phyloP scores from a whole-genome alignment of 2,888 invertebrate species.

The Bugulina stolonifera region DNA sequence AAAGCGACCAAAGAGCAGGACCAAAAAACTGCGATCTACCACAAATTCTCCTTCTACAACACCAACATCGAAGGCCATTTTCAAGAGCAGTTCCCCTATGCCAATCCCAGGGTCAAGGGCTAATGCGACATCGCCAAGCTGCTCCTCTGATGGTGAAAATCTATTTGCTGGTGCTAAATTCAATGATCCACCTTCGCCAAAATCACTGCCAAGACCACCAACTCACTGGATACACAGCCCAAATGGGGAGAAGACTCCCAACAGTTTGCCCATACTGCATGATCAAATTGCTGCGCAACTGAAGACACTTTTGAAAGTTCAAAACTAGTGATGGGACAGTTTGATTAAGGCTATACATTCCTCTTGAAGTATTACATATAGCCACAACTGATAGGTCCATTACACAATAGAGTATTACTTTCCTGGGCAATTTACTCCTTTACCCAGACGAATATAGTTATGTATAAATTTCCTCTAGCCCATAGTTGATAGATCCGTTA shows the following conservation, averaged over 20 bases:
- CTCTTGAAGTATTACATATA: neutral
- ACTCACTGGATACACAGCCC: constrained; percentile 63
- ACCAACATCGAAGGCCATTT: neutral
- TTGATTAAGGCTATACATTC: neutral
- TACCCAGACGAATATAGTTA: too few relatives aligned
- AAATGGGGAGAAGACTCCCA: neutral
- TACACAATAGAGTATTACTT: too few relatives aligned
- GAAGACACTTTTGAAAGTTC: constrained; percentile 19
- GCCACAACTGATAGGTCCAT: neutral
- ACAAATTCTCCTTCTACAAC: neutral
- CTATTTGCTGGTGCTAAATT: constrained; percentile 69
- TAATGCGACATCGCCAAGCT: neutral
- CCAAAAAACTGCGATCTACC: neutral
- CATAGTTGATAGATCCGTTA: too few relatives aligned
- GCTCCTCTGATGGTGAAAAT: neutral
- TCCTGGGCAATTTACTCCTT: too few relatives aligned
- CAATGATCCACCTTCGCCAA: constrained; percentile 73
- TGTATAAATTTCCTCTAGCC: too few relatives aligned
- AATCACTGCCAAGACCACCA: constrained; percentile 73
- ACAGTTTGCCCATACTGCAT: neutral
- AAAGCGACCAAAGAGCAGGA: neutral
- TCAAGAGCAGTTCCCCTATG: neutral
- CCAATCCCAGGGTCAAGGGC: neutral
- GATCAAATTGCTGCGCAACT: constrained; percentile 10
- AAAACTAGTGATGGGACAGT: constrained; percentile 4